phyloP scores from a whole-genome alignment of 2,797 vertebrate species.

The Esox masquinongy region DNA sequence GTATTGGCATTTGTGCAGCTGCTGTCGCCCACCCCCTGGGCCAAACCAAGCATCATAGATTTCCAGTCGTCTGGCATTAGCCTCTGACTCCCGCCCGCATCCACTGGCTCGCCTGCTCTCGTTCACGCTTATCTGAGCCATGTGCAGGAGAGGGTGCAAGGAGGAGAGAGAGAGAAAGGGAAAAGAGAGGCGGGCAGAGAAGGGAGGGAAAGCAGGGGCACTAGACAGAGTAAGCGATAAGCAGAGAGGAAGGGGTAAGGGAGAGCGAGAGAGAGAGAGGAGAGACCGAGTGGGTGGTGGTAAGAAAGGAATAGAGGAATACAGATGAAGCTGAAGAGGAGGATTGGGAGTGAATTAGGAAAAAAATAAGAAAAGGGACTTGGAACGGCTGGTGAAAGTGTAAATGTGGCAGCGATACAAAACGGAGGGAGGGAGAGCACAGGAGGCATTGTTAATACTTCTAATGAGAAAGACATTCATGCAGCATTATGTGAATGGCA shows the following conservation, averaged over 20 bases:
- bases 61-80: constrained; percentile 56
- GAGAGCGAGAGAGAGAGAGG: not conserved
- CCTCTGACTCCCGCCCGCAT: constrained; percentile 39
- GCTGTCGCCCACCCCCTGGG: constrained; percentile 37
- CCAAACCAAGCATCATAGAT: constrained; percentile 57
- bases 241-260: constrained; percentile 12
- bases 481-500: constrained; percentile 32
- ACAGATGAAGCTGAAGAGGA: constrained; percentile 8
- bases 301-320: not conserved
- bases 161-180: not conserved
- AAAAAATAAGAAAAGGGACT: not conserved
- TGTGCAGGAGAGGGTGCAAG: constrained; percentile 3
- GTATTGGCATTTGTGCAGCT: constrained; percentile 44
- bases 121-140: constrained; percentile 37
- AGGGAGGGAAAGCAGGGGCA: constrained; percentile 16
- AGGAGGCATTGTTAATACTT: constrained; percentile 3
- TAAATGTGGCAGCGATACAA: not conserved
- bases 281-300: constrained; percentile 11
- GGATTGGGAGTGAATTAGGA: not conserved
- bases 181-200: not conserved
- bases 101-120: constrained; percentile 11
- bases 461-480: constrained; percentile 20
- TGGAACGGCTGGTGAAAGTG: not conserved
- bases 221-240: constrained; percentile 24
- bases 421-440: not conserved